Conservation (phyloP, 2,888 invertebrate species). For the Baccha elongata region DNA sequence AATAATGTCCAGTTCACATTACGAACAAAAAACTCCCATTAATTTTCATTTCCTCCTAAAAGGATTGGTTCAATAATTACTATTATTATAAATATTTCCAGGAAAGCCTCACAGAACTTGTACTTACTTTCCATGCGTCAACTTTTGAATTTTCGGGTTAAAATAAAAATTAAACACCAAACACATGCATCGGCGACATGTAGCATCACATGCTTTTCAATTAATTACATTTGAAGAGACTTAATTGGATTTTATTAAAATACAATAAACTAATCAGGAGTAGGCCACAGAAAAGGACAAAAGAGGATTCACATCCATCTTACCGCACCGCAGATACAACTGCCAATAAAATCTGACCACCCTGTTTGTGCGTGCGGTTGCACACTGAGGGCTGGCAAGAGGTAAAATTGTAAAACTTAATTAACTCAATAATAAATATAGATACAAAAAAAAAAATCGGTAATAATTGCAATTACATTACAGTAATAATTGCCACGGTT, state of each 20-base stretch:
- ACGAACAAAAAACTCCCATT: too few relatives aligned
- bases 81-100: too few relatives aligned
- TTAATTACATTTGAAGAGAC: constrained; percentile 45
- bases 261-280: constrained; percentile 46
- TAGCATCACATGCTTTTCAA: not conserved
- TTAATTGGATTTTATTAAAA: constrained; percentile 48
- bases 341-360: constrained; percentile 17
- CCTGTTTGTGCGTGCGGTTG: constrained; percentile 6
- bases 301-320: not conserved
- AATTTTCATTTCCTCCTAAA: too few relatives aligned
- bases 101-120: too few relatives aligned
- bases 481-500: constrained; percentile 42
- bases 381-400: constrained; percentile 20
- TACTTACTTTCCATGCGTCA: too few relatives aligned
- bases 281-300: not conserved
- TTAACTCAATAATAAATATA: constrained; percentile 63
- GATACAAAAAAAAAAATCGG: not conserved
- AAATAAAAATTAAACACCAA: too few relatives aligned
- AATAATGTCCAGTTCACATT: too few relatives aligned
- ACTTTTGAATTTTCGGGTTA: too few relatives aligned
- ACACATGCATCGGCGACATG: not conserved
- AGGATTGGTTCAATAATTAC: too few relatives aligned
- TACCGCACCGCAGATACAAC: not conserved
- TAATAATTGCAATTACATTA: constrained; percentile 66
- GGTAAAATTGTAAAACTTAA: constrained; percentile 58